These are phyloP conservation scores for Lamellibrachia satsuma DNA, from an alignment of 2,888 invertebrate species.

Conservation along the genomic window DNA sequence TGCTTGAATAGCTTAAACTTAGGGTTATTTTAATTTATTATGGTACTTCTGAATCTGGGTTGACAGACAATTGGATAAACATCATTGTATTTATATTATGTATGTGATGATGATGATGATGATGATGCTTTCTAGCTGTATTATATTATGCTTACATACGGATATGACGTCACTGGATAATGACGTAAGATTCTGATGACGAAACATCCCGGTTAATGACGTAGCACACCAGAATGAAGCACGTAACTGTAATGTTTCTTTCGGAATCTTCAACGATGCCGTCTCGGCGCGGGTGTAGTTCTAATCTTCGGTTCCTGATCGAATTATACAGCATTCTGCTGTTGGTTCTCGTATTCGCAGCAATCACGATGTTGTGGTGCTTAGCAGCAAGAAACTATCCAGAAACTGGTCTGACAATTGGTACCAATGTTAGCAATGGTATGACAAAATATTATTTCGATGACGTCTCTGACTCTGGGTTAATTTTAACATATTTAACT, in stretches of 20 bases:
- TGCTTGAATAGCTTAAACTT: too few species aligned
- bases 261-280: not conserved
- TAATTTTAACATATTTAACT: too few species aligned
- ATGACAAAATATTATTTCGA: not conserved
- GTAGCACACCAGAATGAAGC: not conserved
- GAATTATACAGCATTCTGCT: not conserved
- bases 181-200: not conserved
- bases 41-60: too few species aligned
- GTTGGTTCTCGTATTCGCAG: not conserved
- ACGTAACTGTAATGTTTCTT: not conserved
- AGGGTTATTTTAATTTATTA: too few species aligned
- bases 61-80: too few species aligned
- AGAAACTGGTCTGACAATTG: not conserved
- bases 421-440: not conserved
- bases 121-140: too few species aligned
- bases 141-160: too few species aligned
- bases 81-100: too few species aligned
- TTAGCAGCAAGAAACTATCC: not conserved
- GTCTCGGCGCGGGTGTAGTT: not conserved
- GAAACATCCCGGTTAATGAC: not conserved
- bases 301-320: not conserved
- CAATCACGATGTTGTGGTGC: not conserved
- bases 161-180: not conserved
- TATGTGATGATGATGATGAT: too few species aligned
- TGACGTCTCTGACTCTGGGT: not conserved